Evolutionary conservation across 2,113 vertebrate genomes (phyloP).

Genomic region (Dasyornis broadbenti): DNA sequence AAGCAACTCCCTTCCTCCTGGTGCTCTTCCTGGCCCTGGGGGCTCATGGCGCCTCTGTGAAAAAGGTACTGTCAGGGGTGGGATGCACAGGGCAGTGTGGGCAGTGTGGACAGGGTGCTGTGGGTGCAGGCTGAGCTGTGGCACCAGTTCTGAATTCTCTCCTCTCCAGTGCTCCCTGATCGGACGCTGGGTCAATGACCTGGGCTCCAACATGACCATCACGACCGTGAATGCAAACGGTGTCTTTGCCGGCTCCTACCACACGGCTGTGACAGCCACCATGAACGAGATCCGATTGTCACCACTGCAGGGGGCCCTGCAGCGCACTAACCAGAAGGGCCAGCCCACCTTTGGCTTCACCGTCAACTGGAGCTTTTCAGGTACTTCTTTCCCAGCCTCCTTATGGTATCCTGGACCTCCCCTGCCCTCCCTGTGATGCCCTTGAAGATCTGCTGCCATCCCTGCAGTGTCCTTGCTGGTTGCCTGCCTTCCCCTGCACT

Average conservation of each 20-base stretch:
- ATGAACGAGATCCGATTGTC: accelerated
- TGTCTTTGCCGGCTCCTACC: accelerated
- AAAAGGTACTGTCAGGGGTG: not conserved
- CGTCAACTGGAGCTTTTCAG: not conserved
- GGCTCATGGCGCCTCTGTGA: accelerated
- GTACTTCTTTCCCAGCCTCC: not conserved
- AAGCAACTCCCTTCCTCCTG: not conserved
- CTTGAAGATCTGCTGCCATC: not conserved
- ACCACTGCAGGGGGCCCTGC: not conserved
- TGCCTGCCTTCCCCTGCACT: not conserved
- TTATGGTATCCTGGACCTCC: not conserved
- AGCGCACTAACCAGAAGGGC: accelerated
- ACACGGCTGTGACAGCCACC: not conserved
- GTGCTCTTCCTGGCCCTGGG: not conserved
- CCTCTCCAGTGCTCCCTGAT: not conserved
- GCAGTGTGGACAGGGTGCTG: not conserved
- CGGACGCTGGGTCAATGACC: accelerated
- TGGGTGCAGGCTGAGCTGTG: not conserved
- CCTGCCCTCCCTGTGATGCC: not conserved
- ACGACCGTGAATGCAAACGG: accelerated
- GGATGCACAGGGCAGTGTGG: not conserved
- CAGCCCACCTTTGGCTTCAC: slow-evolving; percentile 1
- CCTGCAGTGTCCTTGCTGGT: not conserved
- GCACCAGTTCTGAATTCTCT: not conserved
- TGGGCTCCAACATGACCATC: slow-evolving; percentile 34